These are phyloP conservation scores for Clarias magur DNA, from an alignment of 2,113 vertebrate species.

Conservation along the genomic window DNA sequence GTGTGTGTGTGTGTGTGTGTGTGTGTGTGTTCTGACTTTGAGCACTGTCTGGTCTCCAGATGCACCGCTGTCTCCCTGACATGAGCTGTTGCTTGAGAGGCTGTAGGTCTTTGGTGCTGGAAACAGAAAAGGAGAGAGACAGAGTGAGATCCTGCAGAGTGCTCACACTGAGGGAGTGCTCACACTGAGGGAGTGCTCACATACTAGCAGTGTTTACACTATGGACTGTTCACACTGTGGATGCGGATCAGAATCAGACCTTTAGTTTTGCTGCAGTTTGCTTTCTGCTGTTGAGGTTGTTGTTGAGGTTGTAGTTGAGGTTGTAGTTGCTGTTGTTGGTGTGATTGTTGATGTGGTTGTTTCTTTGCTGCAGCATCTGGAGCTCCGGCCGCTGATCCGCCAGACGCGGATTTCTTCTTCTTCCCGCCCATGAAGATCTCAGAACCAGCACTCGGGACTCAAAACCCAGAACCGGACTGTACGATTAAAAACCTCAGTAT, in stretches of 20 bases:
- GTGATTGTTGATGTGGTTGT: conserved; percentile 14
- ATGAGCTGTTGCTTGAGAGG: conserved; percentile 71
- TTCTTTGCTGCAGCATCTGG: conserved; percentile 66
- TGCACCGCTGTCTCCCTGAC: conserved; percentile 75
- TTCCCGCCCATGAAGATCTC: conserved; percentile 82
- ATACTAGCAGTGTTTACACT: not conserved
- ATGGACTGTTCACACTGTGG: not conserved
- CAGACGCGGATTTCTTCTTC: conserved; percentile 81
- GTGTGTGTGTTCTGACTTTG: conserved; percentile 72
- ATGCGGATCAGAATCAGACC: conserved; percentile 53
- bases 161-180: not conserved
- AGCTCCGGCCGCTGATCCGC: conserved; percentile 52
- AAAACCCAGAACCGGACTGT: not conserved
- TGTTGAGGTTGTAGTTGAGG: conserved; percentile 16
- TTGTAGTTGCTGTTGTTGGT: conserved; percentile 44
- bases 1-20: not conserved
- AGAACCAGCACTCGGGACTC: too few species aligned
- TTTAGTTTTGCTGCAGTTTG: conserved; percentile 64
- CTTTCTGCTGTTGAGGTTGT: conserved; percentile 52
- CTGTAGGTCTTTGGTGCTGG: conserved; percentile 95
- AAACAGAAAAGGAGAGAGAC: not conserved
- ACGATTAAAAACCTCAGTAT: not conserved
- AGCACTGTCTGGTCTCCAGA: conserved; percentile 88
- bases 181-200: not conserved
- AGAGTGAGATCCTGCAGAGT: not conserved